Conservation (phyloP, 2,888 invertebrate genomes). For the Zygogramma bicolorata region DNA sequence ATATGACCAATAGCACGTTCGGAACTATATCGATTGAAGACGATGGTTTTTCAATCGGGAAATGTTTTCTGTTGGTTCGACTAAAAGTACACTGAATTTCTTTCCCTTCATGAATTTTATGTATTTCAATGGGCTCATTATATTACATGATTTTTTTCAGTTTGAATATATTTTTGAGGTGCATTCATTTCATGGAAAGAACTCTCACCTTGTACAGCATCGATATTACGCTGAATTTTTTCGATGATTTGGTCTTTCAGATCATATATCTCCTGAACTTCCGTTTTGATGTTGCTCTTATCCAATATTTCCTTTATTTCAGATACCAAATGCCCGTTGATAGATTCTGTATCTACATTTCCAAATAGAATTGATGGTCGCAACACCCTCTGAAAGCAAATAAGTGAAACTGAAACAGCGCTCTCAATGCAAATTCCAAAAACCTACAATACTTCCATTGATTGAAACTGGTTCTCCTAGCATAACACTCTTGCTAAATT, state of each 20-base stretch:
- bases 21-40: no score
- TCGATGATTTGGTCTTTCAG: constrained; percentile 50
- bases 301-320: constrained; percentile 52
- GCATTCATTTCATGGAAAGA: constrained; percentile 2
- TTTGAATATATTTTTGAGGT: not conserved
- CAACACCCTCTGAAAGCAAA: constrained; percentile 52
- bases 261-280: constrained; percentile 52
- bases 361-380: constrained; percentile 48
- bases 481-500: constrained; percentile 49
- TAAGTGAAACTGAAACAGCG: no score
- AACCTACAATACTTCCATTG: constrained; percentile 52
- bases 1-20: no score
- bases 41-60: no score
- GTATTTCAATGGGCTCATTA: no score
- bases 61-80: no score
- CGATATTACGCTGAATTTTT: constrained; percentile 47
- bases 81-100: no score
- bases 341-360: constrained; percentile 54
- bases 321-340: constrained; percentile 58
- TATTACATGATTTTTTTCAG: no score
- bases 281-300: constrained; percentile 46
- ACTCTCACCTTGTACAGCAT: constrained; percentile 50
- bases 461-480: constrained; percentile 38
- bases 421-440: not conserved
- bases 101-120: no score